Conservation (phyloP, 2,797 vertebrate species). For the Pantherophis vulpinus region DNA sequence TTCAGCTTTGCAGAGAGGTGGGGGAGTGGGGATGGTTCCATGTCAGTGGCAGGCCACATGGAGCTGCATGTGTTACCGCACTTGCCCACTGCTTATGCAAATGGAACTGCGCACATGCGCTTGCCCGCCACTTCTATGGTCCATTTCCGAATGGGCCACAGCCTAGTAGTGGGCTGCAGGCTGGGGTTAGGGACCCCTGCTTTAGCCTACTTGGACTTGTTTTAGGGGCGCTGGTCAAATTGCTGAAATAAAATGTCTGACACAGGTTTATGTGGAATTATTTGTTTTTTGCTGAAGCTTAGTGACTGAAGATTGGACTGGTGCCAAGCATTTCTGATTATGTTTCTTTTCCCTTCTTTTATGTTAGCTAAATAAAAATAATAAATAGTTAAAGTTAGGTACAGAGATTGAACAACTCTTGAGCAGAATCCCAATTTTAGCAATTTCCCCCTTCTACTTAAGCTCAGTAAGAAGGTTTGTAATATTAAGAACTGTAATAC, state of each 20-base stretch:
- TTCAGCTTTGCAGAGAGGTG: background rate
- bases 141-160: background rate
- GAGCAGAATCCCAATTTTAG: background rate
- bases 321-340: background rate
- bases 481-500: background rate
- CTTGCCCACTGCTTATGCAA: background rate
- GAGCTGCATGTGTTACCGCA: no score
- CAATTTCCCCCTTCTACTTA: background rate
- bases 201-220: background rate
- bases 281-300: background rate
- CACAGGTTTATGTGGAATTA: background rate
- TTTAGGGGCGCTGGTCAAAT: background rate
- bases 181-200: background rate
- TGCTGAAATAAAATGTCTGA: background rate
- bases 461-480: background rate
- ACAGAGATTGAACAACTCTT: background rate
- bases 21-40: background rate
- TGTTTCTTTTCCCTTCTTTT: background rate
- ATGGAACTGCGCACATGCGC: background rate
- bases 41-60: background rate
- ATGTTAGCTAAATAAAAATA: background rate
- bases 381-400: background rate
- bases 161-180: background rate
- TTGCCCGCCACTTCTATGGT: background rate
- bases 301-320: background rate